Evolutionary conservation across 2,113 vertebrate genomes (phyloP), one percentile per base, ranked within the genome.

Genomic region (Oreochromis spilurus): DNA sequence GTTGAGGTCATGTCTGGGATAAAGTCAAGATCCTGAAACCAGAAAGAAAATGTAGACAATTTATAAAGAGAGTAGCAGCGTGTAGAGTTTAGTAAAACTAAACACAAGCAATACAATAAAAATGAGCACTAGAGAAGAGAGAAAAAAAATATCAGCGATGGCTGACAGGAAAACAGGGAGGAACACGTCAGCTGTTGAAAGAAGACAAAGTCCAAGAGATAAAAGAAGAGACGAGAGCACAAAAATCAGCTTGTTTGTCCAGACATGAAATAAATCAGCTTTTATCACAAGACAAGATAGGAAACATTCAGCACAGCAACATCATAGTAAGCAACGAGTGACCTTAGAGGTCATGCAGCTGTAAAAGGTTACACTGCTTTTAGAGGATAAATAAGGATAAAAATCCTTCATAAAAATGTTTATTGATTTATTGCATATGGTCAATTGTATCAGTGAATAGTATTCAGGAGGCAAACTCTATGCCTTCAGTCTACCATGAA

Each of bases 1-100:
- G 91, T 82, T 65, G 53, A 81, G 50, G 81, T 82, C 79, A 55
- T 2, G 29, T 79, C 53, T 87, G 58, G 84, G 57, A 89, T 55
- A 53, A 81, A 87, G 81, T 88, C 84, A 87, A 45, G 85, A 83
- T 57, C 81, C n/a, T 52, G 40, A 57, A 84, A 16, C 9, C 7
- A 62, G 48, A 83, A 36, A 70, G 79, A 77, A 16, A 31, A 77
- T 52, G 16, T 31, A 52, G 45, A 52, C 72, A 77, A 13, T 50
- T 34, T 52, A 77, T 34, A 52, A 50, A 77, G 17, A 65, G 80
- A 70, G 36, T 13, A 50, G 53, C 60, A 82, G 43, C 1, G 10
- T 3, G 1, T 12, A 43, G 26, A 65, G 24, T 24, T 24, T 13
- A 26, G 10, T 52, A 31, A 52, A 2, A 52, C 26, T 77, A 19